Conservation (phyloP, 2,113 vertebrate species). For the human region DNA sequence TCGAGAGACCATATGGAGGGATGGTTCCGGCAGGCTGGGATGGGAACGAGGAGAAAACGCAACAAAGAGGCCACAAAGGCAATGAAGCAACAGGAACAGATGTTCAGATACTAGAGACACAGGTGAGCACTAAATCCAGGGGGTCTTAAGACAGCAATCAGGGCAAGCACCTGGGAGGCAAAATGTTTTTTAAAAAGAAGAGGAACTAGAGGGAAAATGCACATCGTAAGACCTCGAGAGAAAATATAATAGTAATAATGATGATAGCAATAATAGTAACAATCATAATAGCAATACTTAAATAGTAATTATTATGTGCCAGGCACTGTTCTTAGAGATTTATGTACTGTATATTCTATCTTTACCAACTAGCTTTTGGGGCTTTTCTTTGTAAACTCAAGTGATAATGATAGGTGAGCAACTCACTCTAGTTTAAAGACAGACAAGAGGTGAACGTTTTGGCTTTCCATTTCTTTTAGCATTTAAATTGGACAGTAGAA, state of each 20-base stretch:
- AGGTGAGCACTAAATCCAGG: not conserved
- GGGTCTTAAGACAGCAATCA: not conserved
- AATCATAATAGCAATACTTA: not conserved
- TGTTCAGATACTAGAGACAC: not conserved
- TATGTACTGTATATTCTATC: not conserved
- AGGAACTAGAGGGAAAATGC: not conserved
- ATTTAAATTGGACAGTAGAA: conserved; percentile 64
- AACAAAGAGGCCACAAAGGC: not conserved
- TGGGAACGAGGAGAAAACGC: not conserved
- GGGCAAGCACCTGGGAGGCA: too few relatives aligned
- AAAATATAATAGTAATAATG: not conserved
- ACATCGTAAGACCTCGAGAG: not conserved
- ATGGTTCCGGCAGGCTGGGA: not conserved
- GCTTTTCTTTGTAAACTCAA: not conserved
- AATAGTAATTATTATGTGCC: not conserved
- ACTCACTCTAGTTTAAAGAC: not conserved
- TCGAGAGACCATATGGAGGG: not conserved
- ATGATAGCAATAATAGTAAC: not conserved
- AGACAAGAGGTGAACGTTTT: not conserved
- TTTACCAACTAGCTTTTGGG: not conserved
- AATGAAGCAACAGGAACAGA: not conserved
- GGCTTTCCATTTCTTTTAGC: conserved; percentile 56
- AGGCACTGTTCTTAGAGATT: not conserved
- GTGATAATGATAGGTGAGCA: not conserved
- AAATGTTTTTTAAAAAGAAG: not conserved